Percentiles rank a stretch among this genome's conserved stretches.
Evolutionary conservation across 64 coral and sea anemone genomes (phyloP).

Genomic region (Montipora sp.): DNA sequence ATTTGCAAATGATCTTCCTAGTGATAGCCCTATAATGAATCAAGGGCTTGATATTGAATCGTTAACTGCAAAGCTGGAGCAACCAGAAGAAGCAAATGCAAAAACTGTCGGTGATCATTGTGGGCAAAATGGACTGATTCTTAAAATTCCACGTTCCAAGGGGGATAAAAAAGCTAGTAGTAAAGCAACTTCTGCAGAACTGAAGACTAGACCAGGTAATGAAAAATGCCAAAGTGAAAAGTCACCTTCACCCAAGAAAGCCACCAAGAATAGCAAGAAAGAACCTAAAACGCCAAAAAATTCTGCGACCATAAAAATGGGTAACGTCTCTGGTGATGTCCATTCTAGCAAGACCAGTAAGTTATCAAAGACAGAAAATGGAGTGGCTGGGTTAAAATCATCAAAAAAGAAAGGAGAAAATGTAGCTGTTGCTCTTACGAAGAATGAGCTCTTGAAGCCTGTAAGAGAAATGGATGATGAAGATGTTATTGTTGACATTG

Average conservation of each 20-base stretch:
- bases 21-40: neutral
- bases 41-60: slow-evolving; percentile 35
- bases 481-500: slow-evolving; percentile 64
- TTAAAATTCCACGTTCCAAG: slow-evolving; percentile 17
- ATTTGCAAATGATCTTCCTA: neutral
- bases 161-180: slow-evolving; percentile 14
- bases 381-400: slow-evolving; percentile 2
- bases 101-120: neutral
- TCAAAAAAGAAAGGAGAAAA: slow-evolving; percentile 66
- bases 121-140: neutral
- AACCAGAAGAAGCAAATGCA: neutral
- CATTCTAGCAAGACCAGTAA: neutral
- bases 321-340: slow-evolving; percentile 25
- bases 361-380: neutral
- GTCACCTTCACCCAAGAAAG: neutral
- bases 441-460: neutral
- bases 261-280: slow-evolving; percentile 9
- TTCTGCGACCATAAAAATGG: slow-evolving; percentile 34
- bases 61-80: slow-evolving; percentile 19
- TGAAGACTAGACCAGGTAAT: neutral
- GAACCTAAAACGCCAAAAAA: slow-evolving; percentile 25
- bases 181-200: neutral
- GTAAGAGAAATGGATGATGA: slow-evolving; percentile 60
- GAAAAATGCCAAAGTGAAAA: neutral
- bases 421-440: neutral